Conservation (phyloP, 2,888 invertebrate genomes). For the Argyresthia goedartella region DNA sequence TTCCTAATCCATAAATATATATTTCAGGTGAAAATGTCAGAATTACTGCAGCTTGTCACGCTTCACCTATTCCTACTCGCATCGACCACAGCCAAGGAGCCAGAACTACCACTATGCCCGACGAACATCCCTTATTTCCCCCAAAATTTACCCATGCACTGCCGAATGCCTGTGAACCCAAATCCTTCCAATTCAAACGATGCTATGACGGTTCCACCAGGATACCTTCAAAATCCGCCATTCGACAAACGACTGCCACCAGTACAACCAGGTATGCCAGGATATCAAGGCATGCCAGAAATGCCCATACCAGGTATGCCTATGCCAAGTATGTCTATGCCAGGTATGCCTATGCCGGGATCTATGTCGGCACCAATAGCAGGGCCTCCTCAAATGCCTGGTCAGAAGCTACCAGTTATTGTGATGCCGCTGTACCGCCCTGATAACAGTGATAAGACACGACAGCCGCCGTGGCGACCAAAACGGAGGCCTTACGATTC, state of each 20-base stretch:
- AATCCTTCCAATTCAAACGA: slow-evolving; percentile 6
- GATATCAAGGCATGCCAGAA: slow-evolving; percentile 8
- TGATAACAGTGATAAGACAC: slow-evolving; percentile 16
- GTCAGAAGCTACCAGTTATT: slow-evolving; percentile 51
- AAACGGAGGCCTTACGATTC: background rate
- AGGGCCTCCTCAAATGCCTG: slow-evolving; percentile 21
- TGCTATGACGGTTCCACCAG: background rate
- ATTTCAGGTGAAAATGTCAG: slow-evolving; percentile 30
- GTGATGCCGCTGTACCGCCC: slow-evolving; percentile 62
- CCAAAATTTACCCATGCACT: slow-evolving; percentile 55
- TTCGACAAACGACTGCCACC: background rate
- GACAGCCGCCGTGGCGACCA: slow-evolving; percentile 17
- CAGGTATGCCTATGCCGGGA: background rate
- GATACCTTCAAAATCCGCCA: background rate
- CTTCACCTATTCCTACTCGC: slow-evolving; percentile 7
- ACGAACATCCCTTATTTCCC: slow-evolving; percentile 44
- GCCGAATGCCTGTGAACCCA: slow-evolving; percentile 38
- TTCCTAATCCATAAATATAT: background rate
- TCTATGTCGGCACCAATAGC: slow-evolving; percentile 12
- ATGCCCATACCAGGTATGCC: background rate
- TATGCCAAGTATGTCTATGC: slow-evolving; percentile 9
- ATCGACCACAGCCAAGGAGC: slow-evolving; percentile 20
- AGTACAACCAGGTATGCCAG: slow-evolving; percentile 1
- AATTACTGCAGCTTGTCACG: slow-evolving; percentile 17
- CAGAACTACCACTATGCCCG: slow-evolving; percentile 47